phyloP scores from a whole-genome alignment of 2,888 invertebrate species.

The Auanema sp. region DNA sequence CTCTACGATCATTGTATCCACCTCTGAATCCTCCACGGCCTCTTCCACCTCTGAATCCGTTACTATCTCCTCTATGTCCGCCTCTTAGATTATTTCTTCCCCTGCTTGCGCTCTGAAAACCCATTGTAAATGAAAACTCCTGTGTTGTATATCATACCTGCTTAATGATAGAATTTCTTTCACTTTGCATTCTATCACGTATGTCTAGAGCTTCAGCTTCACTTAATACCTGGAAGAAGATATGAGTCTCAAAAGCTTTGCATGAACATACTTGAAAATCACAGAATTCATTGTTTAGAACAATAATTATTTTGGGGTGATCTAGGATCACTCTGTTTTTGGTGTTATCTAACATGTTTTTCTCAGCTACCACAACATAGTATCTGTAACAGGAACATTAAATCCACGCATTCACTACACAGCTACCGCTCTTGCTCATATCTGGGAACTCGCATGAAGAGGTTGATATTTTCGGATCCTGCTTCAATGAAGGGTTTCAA shows the following conservation, averaged over 20 bases:
- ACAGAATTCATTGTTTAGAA: slow-evolving; percentile 32
- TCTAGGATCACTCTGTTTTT: slow-evolving; percentile 53
- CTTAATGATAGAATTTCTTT: neutral
- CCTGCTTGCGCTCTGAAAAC: neutral
- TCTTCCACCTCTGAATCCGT: slow-evolving; percentile 22
- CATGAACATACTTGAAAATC: slow-evolving; percentile 15
- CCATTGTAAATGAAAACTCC: neutral
- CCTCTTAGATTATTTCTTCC: neutral
- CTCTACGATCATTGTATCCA: slow-evolving; percentile 21
- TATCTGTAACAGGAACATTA: slow-evolving; percentile 29
- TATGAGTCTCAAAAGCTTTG: neutral
- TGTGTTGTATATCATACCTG: no score
- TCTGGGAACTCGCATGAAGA: slow-evolving; percentile 52
- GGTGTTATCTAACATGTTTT: slow-evolving; percentile 52
- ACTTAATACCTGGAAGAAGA: slow-evolving; percentile 22
- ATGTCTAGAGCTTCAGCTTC: slow-evolving; percentile 22
- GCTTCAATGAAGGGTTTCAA: slow-evolving; percentile 50
- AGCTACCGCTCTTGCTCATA: slow-evolving; percentile 13
- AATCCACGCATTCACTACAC: slow-evolving; percentile 1
- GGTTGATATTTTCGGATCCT: slow-evolving; percentile 42
- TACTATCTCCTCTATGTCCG: slow-evolving; percentile 13
- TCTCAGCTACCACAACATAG: slow-evolving; percentile 48
- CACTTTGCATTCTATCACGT: slow-evolving; percentile 12
- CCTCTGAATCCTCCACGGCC: slow-evolving; percentile 27
- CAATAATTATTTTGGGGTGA: slow-evolving; percentile 48